phyloP scores from a whole-genome alignment of 2,888 invertebrate species.

The Drosophila monieri region DNA sequence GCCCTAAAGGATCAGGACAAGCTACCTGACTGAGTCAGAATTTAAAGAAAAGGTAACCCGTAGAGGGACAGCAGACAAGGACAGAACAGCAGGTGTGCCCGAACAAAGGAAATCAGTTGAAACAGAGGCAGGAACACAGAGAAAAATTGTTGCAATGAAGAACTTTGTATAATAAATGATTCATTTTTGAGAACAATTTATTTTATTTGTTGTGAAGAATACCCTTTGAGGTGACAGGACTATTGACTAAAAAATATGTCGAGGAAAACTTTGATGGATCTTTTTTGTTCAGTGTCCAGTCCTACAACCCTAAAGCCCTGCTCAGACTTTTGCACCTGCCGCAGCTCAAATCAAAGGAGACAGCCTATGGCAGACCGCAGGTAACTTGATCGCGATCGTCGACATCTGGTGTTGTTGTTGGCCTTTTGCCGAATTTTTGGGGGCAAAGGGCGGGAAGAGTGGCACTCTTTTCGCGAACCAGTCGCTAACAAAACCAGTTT shows the following conservation, averaged over 20 bases:
- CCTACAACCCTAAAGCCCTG: slow-evolving; percentile 30
- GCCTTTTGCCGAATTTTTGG: slow-evolving; percentile 13
- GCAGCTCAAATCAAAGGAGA: slow-evolving; percentile 69
- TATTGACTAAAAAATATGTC: no score
- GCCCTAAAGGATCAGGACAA: slow-evolving; percentile 49
- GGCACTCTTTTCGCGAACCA: slow-evolving; percentile 32
- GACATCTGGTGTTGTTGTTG: slow-evolving; percentile 67
- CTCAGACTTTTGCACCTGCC: slow-evolving; percentile 70
- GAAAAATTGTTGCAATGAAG: neutral
- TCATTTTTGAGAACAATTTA: no score
- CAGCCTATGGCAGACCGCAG: slow-evolving; percentile 51
- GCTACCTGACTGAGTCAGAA: slow-evolving; percentile 48
- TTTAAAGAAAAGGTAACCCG: slow-evolving; percentile 8
- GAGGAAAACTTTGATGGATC: no score
- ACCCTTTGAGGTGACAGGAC: no score
- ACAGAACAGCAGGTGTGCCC: slow-evolving; percentile 43
- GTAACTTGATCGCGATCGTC: slow-evolving; percentile 61
- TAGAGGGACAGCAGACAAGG: slow-evolving; percentile 47
- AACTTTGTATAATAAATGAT: no score
- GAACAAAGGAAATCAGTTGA: slow-evolving; percentile 45
- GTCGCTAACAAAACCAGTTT: slow-evolving; percentile 26
- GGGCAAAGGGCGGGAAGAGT: slow-evolving; percentile 21
- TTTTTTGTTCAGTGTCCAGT: slow-evolving; percentile 5
- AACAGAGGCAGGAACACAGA: slow-evolving; percentile 15
- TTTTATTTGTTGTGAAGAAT: no score